Base-by-base conservation (phyloP, 92 coral and sea anemone genomes). In the Porites evermanni region DNA sequence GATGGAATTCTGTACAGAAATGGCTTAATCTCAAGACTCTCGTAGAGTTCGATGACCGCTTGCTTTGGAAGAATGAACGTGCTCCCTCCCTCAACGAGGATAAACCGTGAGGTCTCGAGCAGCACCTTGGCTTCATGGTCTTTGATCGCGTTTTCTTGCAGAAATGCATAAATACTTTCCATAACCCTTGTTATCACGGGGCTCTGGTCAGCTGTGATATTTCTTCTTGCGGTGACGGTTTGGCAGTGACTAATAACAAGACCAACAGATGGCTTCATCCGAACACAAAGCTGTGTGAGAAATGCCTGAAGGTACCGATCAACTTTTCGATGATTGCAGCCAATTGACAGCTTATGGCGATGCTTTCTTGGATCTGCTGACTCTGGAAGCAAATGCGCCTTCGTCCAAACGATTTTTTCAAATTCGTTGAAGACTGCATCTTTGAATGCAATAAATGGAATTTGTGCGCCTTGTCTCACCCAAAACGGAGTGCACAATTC, bases 1-100 rank as follows among this genome's bases (percentile, higher is more conserved):
- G 74, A n/a, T 20, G 96, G 96, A 3, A 84, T 26, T 64, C 72
- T 84, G 92, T 87, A 93, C 16, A 94, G 83, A 77, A 80, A 94
- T 53, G 94, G 97, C 18, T 32, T 72, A 50, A 94, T 91, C 85
- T 85, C 91, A 1, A 88, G 77, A 8, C 53, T 17, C 14, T 47
- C 67, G 3, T 59, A 79, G 14, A 94, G 19, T 8, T 94, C 94
- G 6, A 91, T 67, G 13, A 84, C 89, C 7, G 77, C 71, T 84
- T 94, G 97, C 12, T 69, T 76, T 9, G 94, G 90, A 17, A 81
- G 70, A 14, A 91, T 88, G 29, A 94, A 89, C 2, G 69, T 88
- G 61, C 58, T 56, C 23, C 92, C 94, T 4, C 52, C 24, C 12
- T 88, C 93, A 24, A 91, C 88, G 7, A 82, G 53, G 53, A 92